Evolutionary conservation across 1,140 invertebrate genomes (phyloP).

Genomic region (Brachionus angularis): DNA sequence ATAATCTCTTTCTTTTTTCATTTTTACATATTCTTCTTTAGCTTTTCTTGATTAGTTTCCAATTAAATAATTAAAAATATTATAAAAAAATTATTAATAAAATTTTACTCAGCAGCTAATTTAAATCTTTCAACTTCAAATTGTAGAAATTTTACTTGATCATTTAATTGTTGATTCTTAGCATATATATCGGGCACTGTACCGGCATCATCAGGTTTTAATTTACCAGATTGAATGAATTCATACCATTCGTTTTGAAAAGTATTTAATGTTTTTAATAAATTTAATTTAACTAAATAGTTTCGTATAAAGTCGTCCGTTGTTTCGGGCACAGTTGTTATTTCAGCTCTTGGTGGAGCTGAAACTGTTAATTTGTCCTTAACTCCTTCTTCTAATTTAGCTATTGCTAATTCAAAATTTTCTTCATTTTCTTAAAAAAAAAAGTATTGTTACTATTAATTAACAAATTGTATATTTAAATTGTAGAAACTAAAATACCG

Average conservation of each 20-base stretch:
- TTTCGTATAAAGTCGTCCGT: slow-evolving; percentile 59
- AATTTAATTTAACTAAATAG: slow-evolving; percentile 56
- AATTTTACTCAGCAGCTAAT: slow-evolving; percentile 54
- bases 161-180: slow-evolving; percentile 54
- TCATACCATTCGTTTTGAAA: slow-evolving; percentile 58
- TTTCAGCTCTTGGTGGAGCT: slow-evolving; percentile 5
- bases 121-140: slow-evolving; percentile 54
- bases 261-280: slow-evolving; percentile 54
- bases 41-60: slow-evolving; percentile 50
- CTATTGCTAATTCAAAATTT: slow-evolving; percentile 18
- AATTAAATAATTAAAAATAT: not conserved
- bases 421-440: slow-evolving; percentile 41
- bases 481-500: slow-evolving; percentile 47
- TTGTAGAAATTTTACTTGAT: slow-evolving; percentile 54
- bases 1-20: slow-evolving; percentile 58
- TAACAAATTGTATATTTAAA: not conserved
- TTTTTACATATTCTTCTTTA: slow-evolving; percentile 56
- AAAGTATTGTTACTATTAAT: not conserved
- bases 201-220: slow-evolving; percentile 53
- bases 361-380: slow-evolving; percentile 30
- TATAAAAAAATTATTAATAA: not conserved
- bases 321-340: slow-evolving; percentile 17
- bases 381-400: slow-evolving; percentile 24
- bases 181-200: slow-evolving; percentile 56
- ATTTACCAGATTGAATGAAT: slow-evolving; percentile 39